A percentile compares a stretch with the other conserved stretches of the same genome.
These are phyloP conservation scores for Verasper variegatus DNA, from an alignment of 2,113 vertebrate genomes.

Conservation along the genomic window DNA sequence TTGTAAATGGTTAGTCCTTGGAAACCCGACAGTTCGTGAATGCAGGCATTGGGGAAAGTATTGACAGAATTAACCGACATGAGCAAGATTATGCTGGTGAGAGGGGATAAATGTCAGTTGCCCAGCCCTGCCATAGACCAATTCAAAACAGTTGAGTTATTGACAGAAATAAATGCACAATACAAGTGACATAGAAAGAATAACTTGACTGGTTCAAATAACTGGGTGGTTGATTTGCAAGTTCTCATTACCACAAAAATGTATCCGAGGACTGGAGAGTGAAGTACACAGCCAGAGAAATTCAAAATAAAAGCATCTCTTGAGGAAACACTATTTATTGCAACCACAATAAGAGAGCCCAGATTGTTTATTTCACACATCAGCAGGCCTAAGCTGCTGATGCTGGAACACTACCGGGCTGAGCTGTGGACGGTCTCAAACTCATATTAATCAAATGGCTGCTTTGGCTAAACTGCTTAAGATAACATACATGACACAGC, in stretches of 20 bases:
- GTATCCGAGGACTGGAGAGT: neutral
- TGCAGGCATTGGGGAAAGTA: too few relatives aligned
- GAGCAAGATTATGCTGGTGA: too few relatives aligned
- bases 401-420: conserved; percentile 23
- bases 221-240: neutral
- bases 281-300: neutral
- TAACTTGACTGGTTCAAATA: neutral
- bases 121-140: too few relatives aligned
- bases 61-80: too few relatives aligned
- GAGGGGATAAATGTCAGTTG: too few relatives aligned
- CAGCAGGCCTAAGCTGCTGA: conserved; percentile 55
- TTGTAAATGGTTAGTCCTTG: too few relatives aligned
- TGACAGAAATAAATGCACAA: too few relatives aligned
- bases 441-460: too few relatives aligned
- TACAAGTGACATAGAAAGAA: neutral
- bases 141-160: too few relatives aligned
- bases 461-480: conserved; percentile 44
- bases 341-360: conserved; percentile 28
- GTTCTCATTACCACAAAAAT: neutral
- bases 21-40: too few relatives aligned
- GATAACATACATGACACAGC: conserved; percentile 56
- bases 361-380: conserved; percentile 68
- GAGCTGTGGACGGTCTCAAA: conserved; percentile 13
- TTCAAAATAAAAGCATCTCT: conserved; percentile 12
- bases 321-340: conserved; percentile 18